These are phyloP conservation scores for Mus pahari DNA, from an alignment of 2,113 vertebrate genomes.

Conservation along the genomic window DNA sequence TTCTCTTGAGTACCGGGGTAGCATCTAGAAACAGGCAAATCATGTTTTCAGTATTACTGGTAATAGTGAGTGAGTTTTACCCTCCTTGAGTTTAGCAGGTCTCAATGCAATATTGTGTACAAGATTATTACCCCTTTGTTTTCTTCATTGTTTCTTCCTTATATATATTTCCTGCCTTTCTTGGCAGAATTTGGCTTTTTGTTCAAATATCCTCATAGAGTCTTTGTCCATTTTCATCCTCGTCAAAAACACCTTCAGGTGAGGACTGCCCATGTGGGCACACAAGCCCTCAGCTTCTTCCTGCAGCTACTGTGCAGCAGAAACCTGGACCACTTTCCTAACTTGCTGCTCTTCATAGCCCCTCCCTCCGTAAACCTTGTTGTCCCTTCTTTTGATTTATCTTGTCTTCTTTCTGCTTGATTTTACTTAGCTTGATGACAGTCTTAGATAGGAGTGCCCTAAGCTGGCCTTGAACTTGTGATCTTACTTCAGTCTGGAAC, in stretches of 20 bases:
- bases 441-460: background rate
- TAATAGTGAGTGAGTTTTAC: background rate
- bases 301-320: background rate
- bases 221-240: background rate
- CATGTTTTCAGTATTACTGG: background rate
- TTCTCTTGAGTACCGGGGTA: background rate
- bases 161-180: background rate
- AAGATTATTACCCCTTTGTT: background rate
- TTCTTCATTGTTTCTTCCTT: background rate
- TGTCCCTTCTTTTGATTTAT: background rate
- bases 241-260: background rate
- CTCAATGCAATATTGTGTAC: background rate
- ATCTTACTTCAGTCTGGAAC: background rate
- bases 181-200: background rate
- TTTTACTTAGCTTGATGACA: background rate
- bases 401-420: background rate
- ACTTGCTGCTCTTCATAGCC: background rate
- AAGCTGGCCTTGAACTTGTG: background rate
- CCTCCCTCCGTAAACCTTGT: background rate
- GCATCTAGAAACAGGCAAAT: background rate
- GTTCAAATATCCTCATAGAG: background rate
- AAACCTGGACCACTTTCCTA: background rate
- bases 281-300: background rate
- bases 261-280: too few relatives aligned
- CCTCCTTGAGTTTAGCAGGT: background rate